phyloP scores from a whole-genome alignment of 2,888 invertebrate genomes.

The Drosophila merina region DNA sequence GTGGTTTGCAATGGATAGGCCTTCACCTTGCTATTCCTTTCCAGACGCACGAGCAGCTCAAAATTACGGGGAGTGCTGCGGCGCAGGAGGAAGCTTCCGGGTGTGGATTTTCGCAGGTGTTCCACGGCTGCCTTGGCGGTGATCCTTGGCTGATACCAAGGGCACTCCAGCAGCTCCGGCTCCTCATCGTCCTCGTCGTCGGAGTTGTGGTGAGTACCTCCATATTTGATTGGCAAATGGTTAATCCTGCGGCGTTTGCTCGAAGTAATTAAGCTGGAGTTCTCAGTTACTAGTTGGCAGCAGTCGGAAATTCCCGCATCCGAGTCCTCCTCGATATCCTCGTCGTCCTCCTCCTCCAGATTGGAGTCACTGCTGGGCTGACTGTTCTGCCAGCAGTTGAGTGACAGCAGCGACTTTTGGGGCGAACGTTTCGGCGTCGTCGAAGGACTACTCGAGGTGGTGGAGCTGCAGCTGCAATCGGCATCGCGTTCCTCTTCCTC shows the following conservation, averaged over 20 bases:
- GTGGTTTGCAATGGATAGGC: constrained; percentile 67
- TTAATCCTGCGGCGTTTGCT: constrained; percentile 44
- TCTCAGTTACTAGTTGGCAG: constrained; percentile 74
- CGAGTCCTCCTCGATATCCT: constrained; percentile 43
- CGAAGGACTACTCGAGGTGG: constrained; percentile 19
- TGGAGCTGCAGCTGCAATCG: constrained; percentile 67
- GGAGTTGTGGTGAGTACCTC: constrained; percentile 49
- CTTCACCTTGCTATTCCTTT: constrained; percentile 69
- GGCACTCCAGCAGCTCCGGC: constrained; percentile 62
- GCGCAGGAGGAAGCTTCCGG: constrained; percentile 76
- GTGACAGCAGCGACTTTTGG: constrained; percentile 72
- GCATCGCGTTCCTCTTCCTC: constrained; percentile 60
- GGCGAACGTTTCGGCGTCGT: constrained; percentile 66
- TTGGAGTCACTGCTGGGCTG: constrained; percentile 68
- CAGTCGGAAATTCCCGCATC: constrained; percentile 81
- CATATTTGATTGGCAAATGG: constrained; percentile 48
- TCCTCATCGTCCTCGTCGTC: constrained; percentile 66
- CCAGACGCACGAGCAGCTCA: constrained; percentile 73
- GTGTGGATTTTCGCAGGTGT: constrained; percentile 60
- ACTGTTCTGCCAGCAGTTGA: constrained; percentile 76
- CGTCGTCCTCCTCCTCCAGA: constrained; percentile 60
- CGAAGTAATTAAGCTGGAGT: constrained; percentile 34
- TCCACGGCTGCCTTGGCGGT: constrained; percentile 71
- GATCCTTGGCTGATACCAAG: constrained; percentile 80
- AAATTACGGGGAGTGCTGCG: constrained; percentile 73